phyloP scores from a whole-genome alignment of 1,140 invertebrate species.

The Ips typographus region DNA sequence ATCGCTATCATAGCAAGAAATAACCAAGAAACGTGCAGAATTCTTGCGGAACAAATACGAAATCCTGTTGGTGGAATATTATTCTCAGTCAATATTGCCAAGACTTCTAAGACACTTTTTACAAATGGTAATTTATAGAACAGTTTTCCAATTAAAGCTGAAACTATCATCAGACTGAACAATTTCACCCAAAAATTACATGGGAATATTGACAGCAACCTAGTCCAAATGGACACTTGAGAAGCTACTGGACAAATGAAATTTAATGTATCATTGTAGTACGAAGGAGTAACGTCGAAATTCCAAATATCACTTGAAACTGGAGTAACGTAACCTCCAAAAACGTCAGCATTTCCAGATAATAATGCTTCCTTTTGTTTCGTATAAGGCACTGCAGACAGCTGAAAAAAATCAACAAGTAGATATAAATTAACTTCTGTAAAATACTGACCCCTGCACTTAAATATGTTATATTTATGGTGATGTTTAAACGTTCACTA shows the following conservation, averaged over 20 bases:
- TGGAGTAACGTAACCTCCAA: slow-evolving; percentile 7
- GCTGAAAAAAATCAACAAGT: background rate
- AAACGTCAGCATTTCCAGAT: background rate
- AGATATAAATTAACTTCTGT: background rate
- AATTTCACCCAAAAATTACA: background rate
- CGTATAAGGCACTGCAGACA: slow-evolving; percentile 4
- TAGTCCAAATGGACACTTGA: slow-evolving; percentile 3
- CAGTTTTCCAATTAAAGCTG: background rate
- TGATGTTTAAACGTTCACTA: background rate
- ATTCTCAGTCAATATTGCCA: background rate
- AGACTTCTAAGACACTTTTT: background rate
- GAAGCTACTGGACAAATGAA: background rate
- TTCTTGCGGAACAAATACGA: background rate
- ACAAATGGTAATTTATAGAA: background rate
- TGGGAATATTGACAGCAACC: background rate
- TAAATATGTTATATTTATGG: background rate
- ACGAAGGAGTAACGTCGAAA: slow-evolving; percentile 7
- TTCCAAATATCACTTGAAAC: slow-evolving; percentile 2
- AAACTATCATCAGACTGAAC: background rate
- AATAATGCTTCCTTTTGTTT: background rate
- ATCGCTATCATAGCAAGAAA: background rate
- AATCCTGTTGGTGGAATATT: too few species aligned
- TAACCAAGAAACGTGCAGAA: slow-evolving; percentile 1
- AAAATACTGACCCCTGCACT: background rate
- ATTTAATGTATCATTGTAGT: slow-evolving; percentile 2